phyloP scores from a whole-genome alignment of 2,797 vertebrate genomes.

The Lutra lutra region DNA sequence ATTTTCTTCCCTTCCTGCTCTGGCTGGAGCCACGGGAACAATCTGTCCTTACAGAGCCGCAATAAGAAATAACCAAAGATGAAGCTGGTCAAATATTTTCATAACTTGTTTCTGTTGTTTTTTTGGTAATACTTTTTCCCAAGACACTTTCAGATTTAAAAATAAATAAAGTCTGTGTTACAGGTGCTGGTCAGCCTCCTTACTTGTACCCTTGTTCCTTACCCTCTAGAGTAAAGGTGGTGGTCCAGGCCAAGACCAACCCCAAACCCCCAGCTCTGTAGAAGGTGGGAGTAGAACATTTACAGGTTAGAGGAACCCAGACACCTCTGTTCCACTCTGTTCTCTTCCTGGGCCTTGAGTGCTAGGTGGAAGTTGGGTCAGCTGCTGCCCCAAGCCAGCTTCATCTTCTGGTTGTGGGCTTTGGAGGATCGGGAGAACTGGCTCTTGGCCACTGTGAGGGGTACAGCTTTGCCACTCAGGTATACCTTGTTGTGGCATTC shows the following conservation, averaged over 20 bases:
- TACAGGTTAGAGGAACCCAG: background rate
- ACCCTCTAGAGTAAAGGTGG: background rate
- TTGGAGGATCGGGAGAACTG: conserved; percentile 95
- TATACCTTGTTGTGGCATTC: conserved; percentile 95
- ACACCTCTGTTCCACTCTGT: background rate
- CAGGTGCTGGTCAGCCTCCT: conserved; percentile 63
- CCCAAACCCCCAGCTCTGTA: background rate
- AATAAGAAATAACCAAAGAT: conserved; percentile 92
- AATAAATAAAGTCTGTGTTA: conserved; percentile 83
- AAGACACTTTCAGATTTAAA: conserved; percentile 89
- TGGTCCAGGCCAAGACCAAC: background rate
- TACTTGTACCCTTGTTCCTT: background rate
- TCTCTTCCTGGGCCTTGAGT: background rate
- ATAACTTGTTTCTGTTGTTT: conserved; percentile 87
- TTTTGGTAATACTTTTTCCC: conserved; percentile 88
- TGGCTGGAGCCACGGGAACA: conserved; percentile 82
- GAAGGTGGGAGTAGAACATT: background rate
- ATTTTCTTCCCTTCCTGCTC: conserved; percentile 67
- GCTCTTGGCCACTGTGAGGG: conserved; percentile 96
- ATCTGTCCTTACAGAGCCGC: conserved; percentile 85
- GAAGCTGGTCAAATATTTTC: conserved; percentile 88
- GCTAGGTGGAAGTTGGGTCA: conserved; percentile 53
- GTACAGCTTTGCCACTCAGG: conserved; percentile 95
- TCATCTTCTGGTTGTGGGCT: conserved; percentile 95
- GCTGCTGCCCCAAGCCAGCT: conserved; percentile 88